Conservation (phyloP, 2,113 vertebrate species). For the Aegithalos caudatus region DNA sequence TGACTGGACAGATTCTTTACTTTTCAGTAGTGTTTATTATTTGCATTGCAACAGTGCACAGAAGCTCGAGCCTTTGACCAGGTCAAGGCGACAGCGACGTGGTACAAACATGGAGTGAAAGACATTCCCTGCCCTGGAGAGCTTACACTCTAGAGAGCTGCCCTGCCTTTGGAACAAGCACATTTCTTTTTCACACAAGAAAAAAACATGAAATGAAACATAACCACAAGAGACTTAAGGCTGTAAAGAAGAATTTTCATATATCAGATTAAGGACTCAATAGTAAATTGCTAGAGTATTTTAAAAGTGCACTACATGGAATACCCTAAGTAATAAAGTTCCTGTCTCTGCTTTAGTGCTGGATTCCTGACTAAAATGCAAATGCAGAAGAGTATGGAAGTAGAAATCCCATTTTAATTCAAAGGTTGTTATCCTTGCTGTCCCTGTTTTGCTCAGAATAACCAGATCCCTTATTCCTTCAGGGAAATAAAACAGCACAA, state of each 20-base stretch:
- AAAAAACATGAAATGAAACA: not conserved
- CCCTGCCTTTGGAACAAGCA: not conserved
- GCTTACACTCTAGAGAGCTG: conserved; percentile 46
- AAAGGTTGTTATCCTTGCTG: not conserved
- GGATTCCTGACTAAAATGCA: not conserved
- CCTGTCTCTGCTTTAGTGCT: not conserved
- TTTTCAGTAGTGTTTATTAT: conserved; percentile 53
- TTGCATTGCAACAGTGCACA: conserved; percentile 7
- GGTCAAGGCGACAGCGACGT: not conserved
- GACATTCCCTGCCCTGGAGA: not conserved
- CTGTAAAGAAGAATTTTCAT: not conserved
- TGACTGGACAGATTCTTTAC: not conserved
- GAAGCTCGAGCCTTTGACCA: not conserved
- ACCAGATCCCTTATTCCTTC: not conserved
- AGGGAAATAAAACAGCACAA: not conserved
- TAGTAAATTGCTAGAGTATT: not conserved
- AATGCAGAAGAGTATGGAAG: not conserved
- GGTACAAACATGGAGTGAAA: not conserved
- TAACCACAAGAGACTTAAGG: not conserved
- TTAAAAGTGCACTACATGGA: not conserved
- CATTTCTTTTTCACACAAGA: not conserved
- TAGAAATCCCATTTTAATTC: not conserved
- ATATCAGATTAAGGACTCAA: not conserved
- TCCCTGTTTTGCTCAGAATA: not conserved
- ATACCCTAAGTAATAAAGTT: not conserved